Conservation (phyloP, 2,888 invertebrate species). For the Liopterus haemorrhoidalis region DNA sequence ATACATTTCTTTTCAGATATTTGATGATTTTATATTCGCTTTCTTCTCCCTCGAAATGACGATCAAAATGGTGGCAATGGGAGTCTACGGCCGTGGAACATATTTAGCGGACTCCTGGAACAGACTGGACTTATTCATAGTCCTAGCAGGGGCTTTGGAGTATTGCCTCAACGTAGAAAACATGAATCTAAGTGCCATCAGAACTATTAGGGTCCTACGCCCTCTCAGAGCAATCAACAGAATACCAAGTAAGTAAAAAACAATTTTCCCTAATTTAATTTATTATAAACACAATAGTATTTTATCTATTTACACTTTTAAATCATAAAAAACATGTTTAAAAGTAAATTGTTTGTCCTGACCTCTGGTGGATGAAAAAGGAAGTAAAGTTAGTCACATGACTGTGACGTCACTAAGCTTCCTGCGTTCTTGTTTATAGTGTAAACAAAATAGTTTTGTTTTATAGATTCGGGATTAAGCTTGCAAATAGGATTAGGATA, state of each 20-base stretch:
- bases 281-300: too few relatives aligned
- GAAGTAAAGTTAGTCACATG: too few relatives aligned
- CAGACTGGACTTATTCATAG: constrained; percentile 96
- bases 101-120: constrained; percentile 99
- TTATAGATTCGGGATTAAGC: too few relatives aligned
- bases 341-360: too few relatives aligned
- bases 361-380: too few relatives aligned
- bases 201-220: constrained; percentile 94
- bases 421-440: too few relatives aligned
- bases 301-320: too few relatives aligned
- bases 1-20: constrained; percentile 65
- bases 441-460: too few relatives aligned
- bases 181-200: constrained; percentile 95
- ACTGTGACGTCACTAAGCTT: too few relatives aligned
- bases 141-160: constrained; percentile 86
- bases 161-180: constrained; percentile 93
- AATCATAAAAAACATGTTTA: too few relatives aligned
- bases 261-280: neutral
- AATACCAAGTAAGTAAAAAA: constrained; percentile 90
- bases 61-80: constrained; percentile 98
- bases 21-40: constrained; percentile 97
- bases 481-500: too few relatives aligned
- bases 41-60: constrained; percentile 98
- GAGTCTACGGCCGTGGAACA: constrained; percentile 85
- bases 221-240: constrained; percentile 98